Evolutionary conservation across 2,113 vertebrate genomes (phyloP).

Genomic region (Sphaerodactylus townsendi): DNA sequence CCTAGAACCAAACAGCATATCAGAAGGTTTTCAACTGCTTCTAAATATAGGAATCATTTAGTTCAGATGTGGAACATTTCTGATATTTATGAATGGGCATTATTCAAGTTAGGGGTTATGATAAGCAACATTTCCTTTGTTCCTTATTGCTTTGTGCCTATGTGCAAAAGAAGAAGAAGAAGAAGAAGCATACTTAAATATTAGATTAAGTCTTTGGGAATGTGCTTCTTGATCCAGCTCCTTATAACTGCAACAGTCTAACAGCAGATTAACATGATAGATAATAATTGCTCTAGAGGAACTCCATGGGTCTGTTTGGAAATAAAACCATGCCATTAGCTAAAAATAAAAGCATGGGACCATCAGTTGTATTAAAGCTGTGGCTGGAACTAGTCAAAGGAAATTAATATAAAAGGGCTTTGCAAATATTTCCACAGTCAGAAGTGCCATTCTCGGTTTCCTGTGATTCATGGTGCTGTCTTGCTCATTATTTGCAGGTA

Average conservation of each 20-base stretch:
- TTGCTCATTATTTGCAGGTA: background rate
- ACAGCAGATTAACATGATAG: background rate
- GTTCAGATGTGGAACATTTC: too few relatives aligned
- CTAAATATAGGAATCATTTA: too few relatives aligned
- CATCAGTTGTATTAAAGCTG: background rate
- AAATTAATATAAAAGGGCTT: constrained; percentile 13
- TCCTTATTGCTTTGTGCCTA: background rate
- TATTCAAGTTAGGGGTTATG: too few relatives aligned
- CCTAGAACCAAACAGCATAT: too few relatives aligned
- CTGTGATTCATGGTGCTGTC: background rate
- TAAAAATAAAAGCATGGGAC: background rate
- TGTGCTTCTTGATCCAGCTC: background rate
- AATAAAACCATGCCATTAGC: background rate
- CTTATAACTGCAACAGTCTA: background rate
- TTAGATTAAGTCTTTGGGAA: background rate
- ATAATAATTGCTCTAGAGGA: constrained; percentile 11
- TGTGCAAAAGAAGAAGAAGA: background rate
- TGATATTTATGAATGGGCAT: too few relatives aligned
- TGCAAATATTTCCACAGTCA: constrained; percentile 7
- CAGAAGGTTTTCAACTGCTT: too few relatives aligned
- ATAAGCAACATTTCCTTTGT: too few relatives aligned
- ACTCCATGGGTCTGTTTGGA: background rate
- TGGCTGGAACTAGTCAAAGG: accelerated
- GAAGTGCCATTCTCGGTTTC: background rate
- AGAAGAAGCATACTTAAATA: background rate